These are phyloP conservation scores for Otis tarda DNA, from an alignment of 2,113 vertebrate genomes.

Conservation along the genomic window DNA sequence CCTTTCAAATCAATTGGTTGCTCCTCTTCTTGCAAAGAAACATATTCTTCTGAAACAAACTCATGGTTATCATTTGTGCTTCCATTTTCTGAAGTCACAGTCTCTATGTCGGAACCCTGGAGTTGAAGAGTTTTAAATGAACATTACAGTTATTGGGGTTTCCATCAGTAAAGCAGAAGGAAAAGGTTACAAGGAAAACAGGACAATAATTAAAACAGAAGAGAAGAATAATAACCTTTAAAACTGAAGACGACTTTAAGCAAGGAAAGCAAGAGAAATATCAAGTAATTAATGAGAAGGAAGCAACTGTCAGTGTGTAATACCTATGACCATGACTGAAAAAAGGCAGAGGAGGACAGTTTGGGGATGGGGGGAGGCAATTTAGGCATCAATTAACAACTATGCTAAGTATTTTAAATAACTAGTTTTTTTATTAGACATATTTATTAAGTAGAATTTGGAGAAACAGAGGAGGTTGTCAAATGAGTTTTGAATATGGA, in stretches of 20 bases:
- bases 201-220: background rate
- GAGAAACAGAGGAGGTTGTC: background rate
- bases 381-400: background rate
- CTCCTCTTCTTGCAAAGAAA: conserved; percentile 67
- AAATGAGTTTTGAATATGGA: background rate
- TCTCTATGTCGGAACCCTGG: conserved; percentile 92
- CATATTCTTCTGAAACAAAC: conserved; percentile 43
- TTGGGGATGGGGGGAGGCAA: background rate
- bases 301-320: background rate
- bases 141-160: background rate
- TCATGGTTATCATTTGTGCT: conserved; percentile 61
- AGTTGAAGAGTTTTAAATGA: background rate
- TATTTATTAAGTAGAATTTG: background rate
- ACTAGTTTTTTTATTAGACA: background rate
- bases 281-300: background rate
- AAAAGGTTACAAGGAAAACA: background rate
- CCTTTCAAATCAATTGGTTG: conserved; percentile 53
- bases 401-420: background rate
- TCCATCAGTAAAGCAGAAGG: background rate
- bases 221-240: background rate
- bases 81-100: conserved; percentile 76
- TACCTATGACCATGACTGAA: background rate
- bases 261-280: background rate
- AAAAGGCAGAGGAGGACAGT: background rate
- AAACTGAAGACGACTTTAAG: background rate